Base-by-base conservation (phyloP, 2,113 vertebrate genomes). In the Caretta caretta region DNA sequence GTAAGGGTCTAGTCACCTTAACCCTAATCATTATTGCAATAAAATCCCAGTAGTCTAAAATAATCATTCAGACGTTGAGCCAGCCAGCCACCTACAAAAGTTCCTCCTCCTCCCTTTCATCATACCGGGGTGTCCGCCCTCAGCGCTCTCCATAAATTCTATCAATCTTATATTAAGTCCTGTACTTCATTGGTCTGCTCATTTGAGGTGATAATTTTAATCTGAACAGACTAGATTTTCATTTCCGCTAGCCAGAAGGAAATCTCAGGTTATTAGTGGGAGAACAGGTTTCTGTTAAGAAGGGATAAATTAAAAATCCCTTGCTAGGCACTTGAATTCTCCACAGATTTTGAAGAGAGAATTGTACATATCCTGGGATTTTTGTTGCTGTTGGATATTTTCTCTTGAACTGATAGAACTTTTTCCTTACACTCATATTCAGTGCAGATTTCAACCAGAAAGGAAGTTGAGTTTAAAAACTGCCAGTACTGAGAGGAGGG, bases 1-100 rank as follows among this genome's bases (percentile, higher is more conserved):
- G 7, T 87, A 87, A 93, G 80, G 62, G 65, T 87, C 86, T 50
- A 59, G 48, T 56, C 69, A 86, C 84, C 19, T 81, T 42, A 91
- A 86, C 83, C 8, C 22, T 1, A 0, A 31, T 0, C 38, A 62
- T 80, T 76, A 46, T 24, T 91, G 31, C 49, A 75, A 54, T 25
- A 86, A 83, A 92, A 9, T 0, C 38, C 17, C 11, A 9, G 29
- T 11, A 20, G 46, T 87, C 22, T 56, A 72, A 49, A 81, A 54
- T 59, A 1, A 35, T 86, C n/a, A 46, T 93, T 83, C 57, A 59
- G 57, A 27, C 57, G 51, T 27, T 88, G 90, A 62, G 49, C 51
- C 79, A 81, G 54, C 76, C 53, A 5, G 31, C 25, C 38, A 56
- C 48, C 17, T 0, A 29, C 48, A 22, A 3, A 31, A 2, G 29